phyloP scores from a whole-genome alignment of 2,113 vertebrate genomes.

The Heliornis fulica region DNA sequence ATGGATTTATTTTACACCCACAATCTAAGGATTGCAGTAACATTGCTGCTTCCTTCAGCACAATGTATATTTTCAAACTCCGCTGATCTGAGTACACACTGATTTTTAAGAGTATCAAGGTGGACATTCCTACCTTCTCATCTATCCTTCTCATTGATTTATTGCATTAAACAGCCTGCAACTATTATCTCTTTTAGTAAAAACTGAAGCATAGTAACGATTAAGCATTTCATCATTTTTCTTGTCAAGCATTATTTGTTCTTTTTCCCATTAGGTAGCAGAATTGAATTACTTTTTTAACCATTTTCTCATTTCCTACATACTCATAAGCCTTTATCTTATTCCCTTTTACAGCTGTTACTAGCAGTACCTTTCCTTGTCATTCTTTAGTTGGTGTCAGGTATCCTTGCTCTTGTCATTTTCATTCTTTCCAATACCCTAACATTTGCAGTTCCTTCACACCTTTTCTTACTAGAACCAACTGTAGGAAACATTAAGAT shows the following conservation, averaged over 20 bases:
- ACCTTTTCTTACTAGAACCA: neutral
- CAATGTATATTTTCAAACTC: neutral
- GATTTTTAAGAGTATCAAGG: neutral
- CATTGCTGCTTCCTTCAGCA: neutral
- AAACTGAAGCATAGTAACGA: neutral
- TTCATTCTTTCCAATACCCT: neutral
- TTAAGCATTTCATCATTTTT: conserved; percentile 8
- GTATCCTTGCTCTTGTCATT: neutral
- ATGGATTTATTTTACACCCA: neutral
- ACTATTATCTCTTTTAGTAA: conserved; percentile 16
- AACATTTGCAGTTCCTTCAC: conserved; percentile 4
- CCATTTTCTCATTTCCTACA: neutral
- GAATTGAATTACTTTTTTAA: neutral
- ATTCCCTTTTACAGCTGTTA: neutral
- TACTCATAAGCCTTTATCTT: neutral
- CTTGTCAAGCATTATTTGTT: conserved; percentile 30
- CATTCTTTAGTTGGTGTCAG: neutral
- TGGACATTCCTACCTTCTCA: neutral
- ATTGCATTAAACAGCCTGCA: conserved; percentile 32
- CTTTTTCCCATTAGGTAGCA: neutral
- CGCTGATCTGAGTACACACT: neutral
- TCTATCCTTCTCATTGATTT: neutral
- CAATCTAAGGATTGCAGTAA: neutral
- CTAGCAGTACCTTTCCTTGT: neutral
- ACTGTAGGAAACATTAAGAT: conserved; percentile 6